Evolutionary conservation across 2,113 vertebrate genomes (phyloP), one percentile per base, ranked within the genome.

Genomic region (Spheniscus mendiculus): DNA sequence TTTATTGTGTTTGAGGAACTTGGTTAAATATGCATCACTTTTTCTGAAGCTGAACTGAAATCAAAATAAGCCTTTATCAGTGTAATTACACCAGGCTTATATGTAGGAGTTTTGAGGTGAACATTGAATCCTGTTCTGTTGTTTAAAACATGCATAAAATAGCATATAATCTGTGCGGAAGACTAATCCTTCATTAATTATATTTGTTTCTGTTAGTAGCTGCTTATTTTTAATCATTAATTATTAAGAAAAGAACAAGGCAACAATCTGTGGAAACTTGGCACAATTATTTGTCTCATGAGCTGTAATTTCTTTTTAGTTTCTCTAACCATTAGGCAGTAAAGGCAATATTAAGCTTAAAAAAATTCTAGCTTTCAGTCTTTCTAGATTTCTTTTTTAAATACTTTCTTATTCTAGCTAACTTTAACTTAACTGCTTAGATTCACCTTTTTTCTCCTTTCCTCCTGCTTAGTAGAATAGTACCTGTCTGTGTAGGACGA

Each of bases 21-120:
- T 98, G 93, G 96, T 98, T 97, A 97, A 98, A 97, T 96, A 91
- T 96, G 56, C 71, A 45, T 96, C 83, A 89, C 87, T 69, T 97
- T 97, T 95, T 96, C 76, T 93, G 69, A 88, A 90, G 67, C 83
- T 79, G 80, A 96, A 87, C 87, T 96, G 92, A 97, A 97, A 97
- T 95, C 38, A 94, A 86, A 97, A 92, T 93, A 98, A 96, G 85
- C 89, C 65, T 97, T 98, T 97, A 97, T 98, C 97, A 83, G 84
- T 97, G 91, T 98, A 98, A 98, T 98, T 98, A 97, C 40, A 73
- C 58, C 4, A 81, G 56, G 45, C 49, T 96, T 38, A 45, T 93
- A 90, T 90, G 73, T 93, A 47, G 26, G 42, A 92, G 76, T 91
- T 96, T 81, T 74, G 86, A 93, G 77, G 56, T 95, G 81, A 96